Conservation (phyloP, 2,113 vertebrate species). For the Vidua macroura region DNA sequence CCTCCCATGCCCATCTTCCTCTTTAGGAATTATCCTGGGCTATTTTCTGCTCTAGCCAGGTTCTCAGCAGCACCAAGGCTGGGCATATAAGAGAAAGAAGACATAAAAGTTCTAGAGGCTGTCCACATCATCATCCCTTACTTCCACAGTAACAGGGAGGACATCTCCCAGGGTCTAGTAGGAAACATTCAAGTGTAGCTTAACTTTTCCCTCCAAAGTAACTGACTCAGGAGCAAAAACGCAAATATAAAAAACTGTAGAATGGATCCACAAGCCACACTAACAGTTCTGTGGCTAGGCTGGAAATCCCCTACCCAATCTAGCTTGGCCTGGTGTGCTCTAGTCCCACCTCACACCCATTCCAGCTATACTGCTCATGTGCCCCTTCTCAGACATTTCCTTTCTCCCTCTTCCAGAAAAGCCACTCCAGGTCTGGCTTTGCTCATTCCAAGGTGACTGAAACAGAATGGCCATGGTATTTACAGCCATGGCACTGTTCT, state of each 20-base stretch:
- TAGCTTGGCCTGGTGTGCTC: background rate
- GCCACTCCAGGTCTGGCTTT: background rate
- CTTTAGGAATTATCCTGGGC: background rate
- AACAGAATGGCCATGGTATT: background rate
- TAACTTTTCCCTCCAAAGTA: background rate
- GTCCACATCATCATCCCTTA: background rate
- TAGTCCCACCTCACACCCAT: background rate
- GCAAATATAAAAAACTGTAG: background rate
- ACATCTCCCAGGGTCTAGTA: background rate
- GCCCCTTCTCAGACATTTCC: background rate
- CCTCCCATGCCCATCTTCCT: background rate
- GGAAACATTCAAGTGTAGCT: background rate
- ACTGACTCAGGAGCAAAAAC: background rate
- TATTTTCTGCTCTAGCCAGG: background rate
- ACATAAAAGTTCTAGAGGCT: background rate
- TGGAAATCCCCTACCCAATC: background rate
- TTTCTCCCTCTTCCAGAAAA: background rate
- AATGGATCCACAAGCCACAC: background rate
- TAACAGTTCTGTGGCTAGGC: background rate
- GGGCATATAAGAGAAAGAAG: background rate
- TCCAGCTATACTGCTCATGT: background rate
- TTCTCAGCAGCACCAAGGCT: background rate
- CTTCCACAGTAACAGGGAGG: background rate
- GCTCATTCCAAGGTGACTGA: background rate
- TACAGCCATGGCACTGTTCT: fast-evolving